Base-by-base conservation (phyloP, 2,113 vertebrate species). In the Pimephales promelas region DNA sequence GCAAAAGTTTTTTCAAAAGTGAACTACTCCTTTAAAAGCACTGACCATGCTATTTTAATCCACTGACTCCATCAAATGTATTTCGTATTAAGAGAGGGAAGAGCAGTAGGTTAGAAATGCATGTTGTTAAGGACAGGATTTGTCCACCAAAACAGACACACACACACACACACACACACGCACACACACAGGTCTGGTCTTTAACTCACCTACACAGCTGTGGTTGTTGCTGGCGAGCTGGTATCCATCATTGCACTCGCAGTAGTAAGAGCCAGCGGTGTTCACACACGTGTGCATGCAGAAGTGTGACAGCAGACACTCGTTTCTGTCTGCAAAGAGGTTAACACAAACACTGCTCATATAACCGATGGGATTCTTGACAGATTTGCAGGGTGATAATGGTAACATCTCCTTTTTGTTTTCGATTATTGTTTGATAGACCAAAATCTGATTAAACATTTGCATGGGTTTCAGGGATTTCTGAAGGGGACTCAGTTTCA, bases 281-380 rank as follows among this genome's bases (percentile, higher is more conserved):
- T 99, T 99, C 83, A 98, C 94, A 26, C 98, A 99, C 87, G 94
- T 92, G 85, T 99, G 97, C 91, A 97, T 97, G 93, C 97, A 99
- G 81, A 96, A 97, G 0, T 96, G 93, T 83, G 94, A 95, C 71
- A 95, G 84, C 3, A 92, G 77, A 75, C 98, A 99, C 90, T 99
- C 98, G 8, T 99, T 96, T 64, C 96, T 93, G 84, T 98, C 97
- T 99, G 90, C 34, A 84, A 83, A 75, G 83, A 28, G 66, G 83
- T 87, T 83, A 18, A 86, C 64, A 85, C 24, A 71, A 52, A 70
- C 78, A 84, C 14, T 36, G 28, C 22, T 71, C 20, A n/a, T 26
- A 18, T 72, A 26, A 47, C 11, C 40, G 18, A 66, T n/a, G 4
- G 18, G 1, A 22, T 70, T 40, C 18, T 70, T 40, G 18, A 43